These are phyloP conservation scores for Palythoa grandiflora DNA, from an alignment of 92 coral and sea anemone species.

Conservation along the genomic window DNA sequence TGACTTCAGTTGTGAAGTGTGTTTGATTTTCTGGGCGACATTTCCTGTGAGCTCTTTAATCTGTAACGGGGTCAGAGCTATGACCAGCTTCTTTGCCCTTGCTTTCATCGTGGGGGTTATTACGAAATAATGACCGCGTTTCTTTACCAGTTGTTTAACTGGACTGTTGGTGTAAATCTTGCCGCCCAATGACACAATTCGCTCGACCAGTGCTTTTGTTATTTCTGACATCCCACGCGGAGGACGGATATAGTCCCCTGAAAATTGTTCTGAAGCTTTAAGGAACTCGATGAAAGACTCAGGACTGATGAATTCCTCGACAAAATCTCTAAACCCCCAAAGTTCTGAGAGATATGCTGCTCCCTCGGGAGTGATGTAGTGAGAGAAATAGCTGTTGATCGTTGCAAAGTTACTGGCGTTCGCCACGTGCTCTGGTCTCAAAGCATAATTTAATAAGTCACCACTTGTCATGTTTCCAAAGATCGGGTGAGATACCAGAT, in stretches of 20 bases:
- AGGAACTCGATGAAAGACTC: conserved; percentile 36
- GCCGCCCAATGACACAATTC: conserved; percentile 32
- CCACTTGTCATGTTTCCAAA: neutral
- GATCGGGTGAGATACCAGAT: neutral
- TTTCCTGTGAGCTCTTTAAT: neutral
- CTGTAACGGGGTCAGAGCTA: conserved; percentile 39
- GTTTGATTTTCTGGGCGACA: conserved; percentile 36
- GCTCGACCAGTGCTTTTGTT: conserved; percentile 25
- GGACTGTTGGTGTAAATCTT: conserved; percentile 35
- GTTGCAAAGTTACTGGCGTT: neutral
- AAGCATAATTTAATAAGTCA: neutral
- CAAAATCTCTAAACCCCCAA: too few species aligned
- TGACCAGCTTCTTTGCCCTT: conserved; percentile 45
- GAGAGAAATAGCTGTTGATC: neutral
- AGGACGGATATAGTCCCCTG: conserved; percentile 50
- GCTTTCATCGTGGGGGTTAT: conserved; percentile 34
- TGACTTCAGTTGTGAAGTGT: conserved; percentile 33
- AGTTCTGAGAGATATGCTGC: conserved; percentile 42
- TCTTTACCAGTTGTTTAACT: conserved; percentile 29
- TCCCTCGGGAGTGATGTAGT: conserved; percentile 47
- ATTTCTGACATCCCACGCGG: conserved; percentile 59
- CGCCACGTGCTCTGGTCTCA: neutral
- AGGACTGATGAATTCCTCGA: conserved; percentile 28
- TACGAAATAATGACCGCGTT: neutral
- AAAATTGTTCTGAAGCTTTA: neutral